Conservation (phyloP, 2,113 vertebrate species). For the Danionella cerebrum region DNA sequence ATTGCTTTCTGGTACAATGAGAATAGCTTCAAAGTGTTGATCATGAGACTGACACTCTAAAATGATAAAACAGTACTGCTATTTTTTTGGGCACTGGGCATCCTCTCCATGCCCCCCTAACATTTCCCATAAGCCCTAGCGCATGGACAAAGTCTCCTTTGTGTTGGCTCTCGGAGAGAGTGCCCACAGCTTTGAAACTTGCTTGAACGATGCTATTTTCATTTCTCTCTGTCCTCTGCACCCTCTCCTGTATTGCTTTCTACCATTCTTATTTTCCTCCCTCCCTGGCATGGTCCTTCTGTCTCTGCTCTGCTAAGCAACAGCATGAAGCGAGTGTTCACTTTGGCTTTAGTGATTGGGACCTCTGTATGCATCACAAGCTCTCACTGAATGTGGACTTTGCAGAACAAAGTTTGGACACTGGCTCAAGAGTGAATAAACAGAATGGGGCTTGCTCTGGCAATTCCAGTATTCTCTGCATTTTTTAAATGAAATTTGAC, state of each 20-base stretch:
- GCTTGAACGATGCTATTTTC: constrained; percentile 47
- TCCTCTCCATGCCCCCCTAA: constrained; percentile 18
- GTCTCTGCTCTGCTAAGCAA: constrained; percentile 32
- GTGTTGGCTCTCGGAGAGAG: constrained; percentile 40
- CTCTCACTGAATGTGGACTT: constrained; percentile 11
- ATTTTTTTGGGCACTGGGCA: constrained; percentile 24
- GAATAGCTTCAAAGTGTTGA: neutral
- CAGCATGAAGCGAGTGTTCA: constrained; percentile 18
- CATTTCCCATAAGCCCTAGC: constrained; percentile 41
- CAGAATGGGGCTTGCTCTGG: neutral
- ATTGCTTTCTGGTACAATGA: neutral
- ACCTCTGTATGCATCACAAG: constrained; percentile 36
- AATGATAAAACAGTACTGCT: constrained; percentile 21
- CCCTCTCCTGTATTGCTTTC: constrained; percentile 23
- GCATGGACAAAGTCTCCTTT: constrained; percentile 43
- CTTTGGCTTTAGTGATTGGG: constrained; percentile 4
- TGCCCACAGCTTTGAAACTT: constrained; percentile 37
- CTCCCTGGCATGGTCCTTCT: neutral
- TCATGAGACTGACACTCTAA: constrained; percentile 8
- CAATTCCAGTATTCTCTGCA: neutral
- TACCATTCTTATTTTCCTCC: neutral
- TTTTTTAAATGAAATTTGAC: no score
- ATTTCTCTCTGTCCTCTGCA: constrained; percentile 36
- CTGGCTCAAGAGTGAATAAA: neutral
- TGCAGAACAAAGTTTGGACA: constrained; percentile 3